phyloP scores from a whole-genome alignment of 2,888 invertebrate species.

The Tetropium fuscum region DNA sequence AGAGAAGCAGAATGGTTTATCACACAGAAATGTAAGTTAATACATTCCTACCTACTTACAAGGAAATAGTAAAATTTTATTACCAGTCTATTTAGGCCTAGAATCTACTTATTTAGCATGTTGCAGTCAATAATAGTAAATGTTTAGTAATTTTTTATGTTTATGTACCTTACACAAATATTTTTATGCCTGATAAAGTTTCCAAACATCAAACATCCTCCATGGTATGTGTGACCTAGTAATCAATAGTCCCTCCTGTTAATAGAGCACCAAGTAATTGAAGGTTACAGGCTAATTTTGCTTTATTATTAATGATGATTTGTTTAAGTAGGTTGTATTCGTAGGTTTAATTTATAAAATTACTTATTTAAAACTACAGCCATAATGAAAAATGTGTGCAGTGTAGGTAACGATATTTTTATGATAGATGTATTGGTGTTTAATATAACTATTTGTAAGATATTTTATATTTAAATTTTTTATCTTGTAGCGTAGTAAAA shows the following conservation, averaged over 20 bases:
- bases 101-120: no score
- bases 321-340: neutral
- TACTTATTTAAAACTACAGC: no score
- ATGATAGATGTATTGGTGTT: no score
- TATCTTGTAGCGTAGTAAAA: no score
- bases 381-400: no score
- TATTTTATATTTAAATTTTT: no score
- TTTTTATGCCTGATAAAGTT: neutral
- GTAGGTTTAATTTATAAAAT: neutral
- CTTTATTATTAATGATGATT: conserved; percentile 5
- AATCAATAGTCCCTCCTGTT: neutral
- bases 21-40: conserved; percentile 22
- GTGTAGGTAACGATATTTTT: no score
- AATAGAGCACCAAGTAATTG: conserved; percentile 3
- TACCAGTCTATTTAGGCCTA: neutral
- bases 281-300: conserved; percentile 21
- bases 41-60: neutral
- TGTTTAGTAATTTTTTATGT: no score
- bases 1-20: conserved; percentile 10
- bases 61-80: neutral
- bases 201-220: neutral
- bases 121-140: no score
- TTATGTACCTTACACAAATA: neutral
- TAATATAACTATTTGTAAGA: no score
- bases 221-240: neutral